Base-by-base conservation (phyloP, 1,140 invertebrate species). In the Popillia japonica region DNA sequence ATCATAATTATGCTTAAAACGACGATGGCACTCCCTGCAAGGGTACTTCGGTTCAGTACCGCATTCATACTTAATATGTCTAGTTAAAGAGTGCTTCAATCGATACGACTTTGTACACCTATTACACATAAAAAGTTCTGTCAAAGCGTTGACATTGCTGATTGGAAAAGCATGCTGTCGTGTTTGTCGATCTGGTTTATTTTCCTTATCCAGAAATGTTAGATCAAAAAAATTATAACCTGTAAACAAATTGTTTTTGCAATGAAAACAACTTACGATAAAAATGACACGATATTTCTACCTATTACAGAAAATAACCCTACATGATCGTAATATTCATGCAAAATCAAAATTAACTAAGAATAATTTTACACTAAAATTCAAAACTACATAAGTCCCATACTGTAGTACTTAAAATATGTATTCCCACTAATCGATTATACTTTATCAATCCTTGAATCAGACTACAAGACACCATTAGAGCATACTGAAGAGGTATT, bases 61-160 rank as follows among this genome's bases (percentile, higher is more conserved):
- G 79, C 92, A 93, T 79, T 93, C 91, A 81, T 92, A 92, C 78
- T 88, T 89, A 61, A 92, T 88, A 79, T 93, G 92, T 7, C 92
- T 87, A 77, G 90, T 91, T 6, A 93, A 83, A 77, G 91, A 92
- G 74, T 91, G 90, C 44, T 85, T 83, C 64, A 86, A 75, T 48
- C 82, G 80, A 75, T 86, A 86, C 9, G 83, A 81, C 80, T 85
- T 86, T 11, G 82, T 84, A 78, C 86, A 86, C 27, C 81, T 86
- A 8, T 79, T 74, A 76, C 84, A 85, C 81, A 85, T 85, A 77
- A 83, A 85, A 20, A 85, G 55, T 79, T 83, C 83, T 14, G 76
- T 77, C 41, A 77, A 73, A 41, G 20, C 17, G 17, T 20, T n/a
- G 72, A 41, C 34, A 20, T 64, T 6, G 14, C 55, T 8, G 40